Base-by-base conservation (phyloP, 2,797 vertebrate species). In the Sitta carolinensis region DNA sequence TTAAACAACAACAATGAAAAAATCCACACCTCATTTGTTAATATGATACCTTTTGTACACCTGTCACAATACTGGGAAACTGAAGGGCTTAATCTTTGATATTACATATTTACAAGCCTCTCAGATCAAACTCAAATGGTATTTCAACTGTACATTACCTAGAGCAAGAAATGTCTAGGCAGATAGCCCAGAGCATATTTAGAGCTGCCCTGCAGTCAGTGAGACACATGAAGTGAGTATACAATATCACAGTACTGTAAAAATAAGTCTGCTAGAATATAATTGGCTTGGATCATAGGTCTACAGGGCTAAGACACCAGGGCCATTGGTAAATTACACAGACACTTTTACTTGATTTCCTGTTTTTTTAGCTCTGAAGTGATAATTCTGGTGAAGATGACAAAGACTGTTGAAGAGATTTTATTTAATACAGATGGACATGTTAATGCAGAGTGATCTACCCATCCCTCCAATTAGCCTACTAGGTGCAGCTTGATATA, bases 121-220 rank as follows among this genome's bases (percentile, higher is more conserved):
- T 67, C 92, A 97, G 76, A 97, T 95, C 95, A 98, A 97, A 94
- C 95, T 89, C 88, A 96, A 97, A 94, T 77, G 77, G 64, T 87
- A 85, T 96, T 98, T 97, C 89, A 97, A 89, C 94, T 90, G 90
- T 91, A 98, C 95, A 98, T 98, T 97, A 97, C 97, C 98, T 98
- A 97, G 94, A 97, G 97, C 97, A 96, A 97, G 87, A 98, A 95
- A 95, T 91, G 95, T 97, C 96, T 96, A 97, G 95, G 97, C 96
- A 97, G 93, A 89, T 94, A 93, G 96, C 92, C 96, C 85, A 96
- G 92, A 97, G 95, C 96, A 76, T 87, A 96, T 98, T 97, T 94
- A 96, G 94, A 91, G 84, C 82, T 97, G 94, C 89, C 96, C 96
- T 91, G 82, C 92, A 97, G 97, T 95, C 93, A 97, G 64, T 51